Percentiles rank a stretch among this genome's conserved stretches.
These are phyloP conservation scores for Planococcus citri DNA, from an alignment of 1,140 invertebrate genomes.

Conservation along the genomic window DNA sequence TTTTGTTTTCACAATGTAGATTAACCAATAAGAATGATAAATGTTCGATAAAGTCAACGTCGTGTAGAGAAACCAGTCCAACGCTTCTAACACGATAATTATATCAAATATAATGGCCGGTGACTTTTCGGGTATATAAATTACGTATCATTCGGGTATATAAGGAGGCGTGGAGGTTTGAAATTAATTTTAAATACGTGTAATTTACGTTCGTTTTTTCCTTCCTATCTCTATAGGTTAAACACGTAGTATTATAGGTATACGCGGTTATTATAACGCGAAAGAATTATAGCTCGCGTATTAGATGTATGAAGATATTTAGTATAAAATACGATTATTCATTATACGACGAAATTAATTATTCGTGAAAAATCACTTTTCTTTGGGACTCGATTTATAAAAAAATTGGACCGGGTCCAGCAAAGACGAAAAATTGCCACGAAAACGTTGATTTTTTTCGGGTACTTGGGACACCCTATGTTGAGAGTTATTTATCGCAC, in stretches of 20 bases:
- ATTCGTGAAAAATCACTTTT: not conserved
- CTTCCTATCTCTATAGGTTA: not conserved
- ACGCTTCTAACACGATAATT: not conserved
- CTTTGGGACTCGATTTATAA: not conserved
- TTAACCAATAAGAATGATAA: not conserved
- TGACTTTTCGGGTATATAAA: constrained; percentile 2
- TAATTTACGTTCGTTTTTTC: not conserved
- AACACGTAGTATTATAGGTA: too few species aligned
- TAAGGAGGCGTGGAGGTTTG: not conserved
- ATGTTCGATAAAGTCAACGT: not conserved
- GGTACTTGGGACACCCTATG: not conserved
- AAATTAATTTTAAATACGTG: not conserved
- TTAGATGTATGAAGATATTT: too few species aligned
- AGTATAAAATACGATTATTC: too few species aligned
- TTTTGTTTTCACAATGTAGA: not conserved
- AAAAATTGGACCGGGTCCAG: not conserved
- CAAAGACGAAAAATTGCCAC: too few species aligned
- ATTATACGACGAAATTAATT: too few species aligned
- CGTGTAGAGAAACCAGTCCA: not conserved
- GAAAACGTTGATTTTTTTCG: too few species aligned
- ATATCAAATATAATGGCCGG: not conserved
- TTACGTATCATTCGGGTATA: not conserved
- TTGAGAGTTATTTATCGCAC: not conserved
- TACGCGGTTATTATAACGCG: too few species aligned
- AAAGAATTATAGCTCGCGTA: not conserved